Percentiles rank a stretch among this genome's conserved stretches.
Evolutionary conservation across 1,140 invertebrate species (phyloP).

Genomic region (Planococcus citri): DNA sequence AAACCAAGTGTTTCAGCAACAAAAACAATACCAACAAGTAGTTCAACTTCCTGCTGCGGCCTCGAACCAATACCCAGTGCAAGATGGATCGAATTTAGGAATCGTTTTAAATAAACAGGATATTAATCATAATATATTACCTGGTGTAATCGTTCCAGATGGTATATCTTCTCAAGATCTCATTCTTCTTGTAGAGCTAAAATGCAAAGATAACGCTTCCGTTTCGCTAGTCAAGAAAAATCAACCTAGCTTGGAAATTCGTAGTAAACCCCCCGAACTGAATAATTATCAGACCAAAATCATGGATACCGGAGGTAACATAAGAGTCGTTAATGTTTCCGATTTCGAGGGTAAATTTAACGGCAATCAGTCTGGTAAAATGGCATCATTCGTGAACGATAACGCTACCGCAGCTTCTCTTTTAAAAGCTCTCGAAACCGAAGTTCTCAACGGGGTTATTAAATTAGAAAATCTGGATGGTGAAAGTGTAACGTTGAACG

Average conservation of each 20-base stretch:
- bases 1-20: neutral
- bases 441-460: neutral
- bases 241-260: neutral
- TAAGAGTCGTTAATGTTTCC: neutral
- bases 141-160: neutral
- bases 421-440: neutral
- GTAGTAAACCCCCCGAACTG: neutral
- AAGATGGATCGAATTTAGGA: neutral
- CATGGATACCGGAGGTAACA: neutral
- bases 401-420: neutral
- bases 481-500: neutral
- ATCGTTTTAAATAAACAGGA: neutral
- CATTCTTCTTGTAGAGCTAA: constrained; percentile 29
- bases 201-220: constrained; percentile 26
- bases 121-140: neutral
- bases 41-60: neutral
- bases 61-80: neutral
- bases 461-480: neutral
- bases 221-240: neutral
- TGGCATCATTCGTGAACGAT: neutral
- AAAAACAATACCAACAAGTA: neutral
- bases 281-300: neutral
- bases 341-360: neutral
- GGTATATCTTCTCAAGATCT: constrained; percentile 25
- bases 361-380: too few relatives aligned